Conservation (phyloP, 1,140 invertebrate genomes). For the Onthophagus taurus region DNA sequence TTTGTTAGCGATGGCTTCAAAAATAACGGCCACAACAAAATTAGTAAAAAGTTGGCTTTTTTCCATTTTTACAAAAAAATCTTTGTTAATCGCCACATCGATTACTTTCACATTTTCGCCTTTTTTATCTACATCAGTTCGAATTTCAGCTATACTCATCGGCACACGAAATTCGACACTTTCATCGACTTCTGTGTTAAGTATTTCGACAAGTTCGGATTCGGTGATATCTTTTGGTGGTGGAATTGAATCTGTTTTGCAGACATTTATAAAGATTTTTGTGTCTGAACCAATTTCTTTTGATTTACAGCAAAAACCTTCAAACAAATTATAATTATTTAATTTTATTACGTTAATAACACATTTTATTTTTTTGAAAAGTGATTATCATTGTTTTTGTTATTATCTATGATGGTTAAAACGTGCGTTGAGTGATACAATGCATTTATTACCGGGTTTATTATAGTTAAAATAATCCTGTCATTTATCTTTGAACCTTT, state of each 20-base stretch:
- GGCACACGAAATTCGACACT: constrained; percentile 66
- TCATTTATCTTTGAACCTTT: no score
- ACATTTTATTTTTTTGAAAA: no score
- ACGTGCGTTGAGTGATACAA: no score
- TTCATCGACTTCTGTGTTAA: constrained; percentile 53
- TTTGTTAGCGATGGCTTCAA: constrained; percentile 68
- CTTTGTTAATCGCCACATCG: constrained; percentile 67
- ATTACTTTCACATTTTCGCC: constrained; percentile 58
- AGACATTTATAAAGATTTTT: constrained; percentile 76
- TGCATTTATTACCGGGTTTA: no score
- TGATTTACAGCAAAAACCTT: constrained; percentile 81
- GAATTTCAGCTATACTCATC: constrained; percentile 77
- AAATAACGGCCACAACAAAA: constrained; percentile 64
- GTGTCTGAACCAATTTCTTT: constrained; percentile 53
- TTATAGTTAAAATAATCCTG: no score
- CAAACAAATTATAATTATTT: no score
- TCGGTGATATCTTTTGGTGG: constrained; percentile 66
- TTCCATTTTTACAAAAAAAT: constrained; percentile 60
- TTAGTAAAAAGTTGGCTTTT: constrained; percentile 57
- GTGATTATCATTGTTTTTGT: no score
- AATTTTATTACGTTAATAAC: no score
- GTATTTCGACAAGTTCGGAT: constrained; percentile 57
- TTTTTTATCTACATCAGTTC: constrained; percentile 68
- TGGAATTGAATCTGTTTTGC: constrained; percentile 64
- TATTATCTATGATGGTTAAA: no score